Percentiles rank a stretch among this genome's conserved stretches.
phyloP scores from a whole-genome alignment of 2,797 vertebrate species.

The Lateolabrax maculatus region DNA sequence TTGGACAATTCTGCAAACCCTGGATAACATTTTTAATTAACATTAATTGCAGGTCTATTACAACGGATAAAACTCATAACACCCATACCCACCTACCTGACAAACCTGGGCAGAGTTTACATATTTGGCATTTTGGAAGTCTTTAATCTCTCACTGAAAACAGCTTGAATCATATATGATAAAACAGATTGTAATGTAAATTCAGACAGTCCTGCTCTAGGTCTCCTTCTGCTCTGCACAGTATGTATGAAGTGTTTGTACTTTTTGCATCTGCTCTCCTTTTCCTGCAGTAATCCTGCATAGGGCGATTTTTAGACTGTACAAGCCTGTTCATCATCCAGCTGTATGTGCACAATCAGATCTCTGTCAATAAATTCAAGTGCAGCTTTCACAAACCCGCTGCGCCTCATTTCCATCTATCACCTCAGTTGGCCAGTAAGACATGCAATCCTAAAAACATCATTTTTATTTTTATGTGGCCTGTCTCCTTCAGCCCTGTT shows the following conservation, averaged over 20 bases:
- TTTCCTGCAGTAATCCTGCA: slow-evolving; percentile 4
- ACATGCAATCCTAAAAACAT: slow-evolving; percentile 34
- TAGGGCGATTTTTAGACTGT: no score
- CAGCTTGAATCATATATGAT: slow-evolving; percentile 2
- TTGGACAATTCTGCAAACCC: neutral
- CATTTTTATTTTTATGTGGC: slow-evolving; percentile 25
- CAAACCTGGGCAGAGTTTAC: neutral
- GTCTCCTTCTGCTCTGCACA: slow-evolving; percentile 6
- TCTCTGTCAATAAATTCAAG: slow-evolving; percentile 36
- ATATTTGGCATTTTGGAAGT: neutral
- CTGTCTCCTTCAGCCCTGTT: neutral
- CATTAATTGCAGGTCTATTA: no score
- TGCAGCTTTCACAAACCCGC: slow-evolving; percentile 7
- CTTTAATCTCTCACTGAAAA: no score
- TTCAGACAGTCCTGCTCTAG: neutral
- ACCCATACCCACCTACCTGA: no score
- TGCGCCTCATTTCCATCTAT: slow-evolving; percentile 34
- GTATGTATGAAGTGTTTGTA: neutral
- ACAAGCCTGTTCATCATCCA: slow-evolving; percentile 9
- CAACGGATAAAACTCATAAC: no score
- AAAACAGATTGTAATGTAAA: neutral
- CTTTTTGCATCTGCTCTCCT: neutral
- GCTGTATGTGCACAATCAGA: slow-evolving; percentile 24
- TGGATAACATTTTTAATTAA: no score
- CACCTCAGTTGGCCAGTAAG: slow-evolving; percentile 8